These are phyloP conservation scores for Agrilus cyanescens DNA, from an alignment of 2,888 invertebrate species.

Conservation along the genomic window DNA sequence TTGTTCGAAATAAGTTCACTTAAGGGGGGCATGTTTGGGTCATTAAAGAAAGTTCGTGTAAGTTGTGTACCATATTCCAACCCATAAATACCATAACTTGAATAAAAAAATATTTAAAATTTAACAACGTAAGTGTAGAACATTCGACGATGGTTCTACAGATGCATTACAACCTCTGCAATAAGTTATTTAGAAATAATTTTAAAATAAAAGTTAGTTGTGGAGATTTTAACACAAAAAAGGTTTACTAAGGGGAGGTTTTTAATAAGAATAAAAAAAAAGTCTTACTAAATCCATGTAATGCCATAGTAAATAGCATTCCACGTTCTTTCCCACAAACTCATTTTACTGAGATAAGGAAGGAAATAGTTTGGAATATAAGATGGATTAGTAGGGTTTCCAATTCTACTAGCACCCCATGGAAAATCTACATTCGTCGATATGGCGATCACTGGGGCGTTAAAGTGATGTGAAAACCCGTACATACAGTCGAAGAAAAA, in stretches of 20 bases:
- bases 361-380: conserved; percentile 43
- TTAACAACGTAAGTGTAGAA: too few relatives aligned
- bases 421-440: conserved; percentile 45
- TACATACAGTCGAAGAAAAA: conserved; percentile 49
- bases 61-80: conserved; percentile 27
- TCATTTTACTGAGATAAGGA: conserved; percentile 39
- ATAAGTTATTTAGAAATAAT: too few relatives aligned
- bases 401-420: conserved; percentile 42
- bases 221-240: too few relatives aligned
- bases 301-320: conserved; percentile 26
- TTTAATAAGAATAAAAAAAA: background rate
- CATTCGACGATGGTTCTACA: too few relatives aligned
- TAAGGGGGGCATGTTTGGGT: conserved; percentile 33
- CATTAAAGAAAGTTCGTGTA: conserved; percentile 37
- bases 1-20: conserved; percentile 38
- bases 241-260: background rate
- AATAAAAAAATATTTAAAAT: too few relatives aligned
- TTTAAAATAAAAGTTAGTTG: too few relatives aligned
- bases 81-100: too few relatives aligned
- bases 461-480: conserved; percentile 42
- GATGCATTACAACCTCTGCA: too few relatives aligned
- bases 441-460: conserved; percentile 42
- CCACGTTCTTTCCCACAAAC: conserved; percentile 39
- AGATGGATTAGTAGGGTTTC: conserved; percentile 45
- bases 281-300: conserved; percentile 2